phyloP scores from a whole-genome alignment of 2,797 vertebrate genomes.

The Scarus forsteni region DNA sequence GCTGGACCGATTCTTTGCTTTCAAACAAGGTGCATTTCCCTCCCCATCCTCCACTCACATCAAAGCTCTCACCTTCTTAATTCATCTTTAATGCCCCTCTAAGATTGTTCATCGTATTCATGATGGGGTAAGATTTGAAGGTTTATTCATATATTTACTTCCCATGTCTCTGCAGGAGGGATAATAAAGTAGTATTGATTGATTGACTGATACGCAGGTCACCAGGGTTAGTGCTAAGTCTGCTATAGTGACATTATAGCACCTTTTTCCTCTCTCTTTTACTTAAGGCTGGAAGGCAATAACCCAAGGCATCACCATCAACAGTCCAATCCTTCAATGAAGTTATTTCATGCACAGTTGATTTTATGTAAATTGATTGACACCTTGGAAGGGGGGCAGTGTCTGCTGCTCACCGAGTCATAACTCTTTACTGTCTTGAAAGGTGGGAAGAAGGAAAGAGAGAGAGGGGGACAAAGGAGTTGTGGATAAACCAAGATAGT shows the following conservation, averaged over 20 bases:
- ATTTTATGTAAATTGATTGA: conserved; percentile 94
- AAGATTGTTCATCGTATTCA: conserved; percentile 55
- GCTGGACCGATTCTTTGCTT: conserved; percentile 25
- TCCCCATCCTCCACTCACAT: conserved; percentile 15
- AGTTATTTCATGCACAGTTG: conserved; percentile 92
- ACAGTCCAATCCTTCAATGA: conserved; percentile 82
- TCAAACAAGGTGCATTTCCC: conserved; percentile 43
- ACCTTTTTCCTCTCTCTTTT: conserved; percentile 69
- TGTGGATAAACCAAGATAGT: conserved; percentile 27
- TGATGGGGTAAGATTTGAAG: conserved; percentile 63
- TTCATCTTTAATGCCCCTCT: conserved; percentile 55
- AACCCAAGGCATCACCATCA: conserved; percentile 76
- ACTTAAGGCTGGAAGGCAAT: conserved; percentile 77
- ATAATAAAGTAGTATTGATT: conserved; percentile 81
- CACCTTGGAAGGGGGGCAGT: conserved; percentile 84
- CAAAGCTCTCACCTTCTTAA: conserved; percentile 31
- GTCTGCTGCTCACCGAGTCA: conserved; percentile 86
- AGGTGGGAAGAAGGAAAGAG: conserved; percentile 65
- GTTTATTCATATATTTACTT: conserved; percentile 71
- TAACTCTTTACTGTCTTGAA: conserved; percentile 86
- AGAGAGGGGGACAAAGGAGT: conserved; percentile 55
- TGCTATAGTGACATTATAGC: conserved; percentile 79
- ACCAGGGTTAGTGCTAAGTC: conserved; percentile 78
- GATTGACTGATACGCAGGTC: conserved; percentile 78
- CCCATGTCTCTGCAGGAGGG: conserved; percentile 47